Percentiles rank a stretch among this genome's conserved stretches.
Conservation (phyloP, 2,888 invertebrate genomes). For the Dynastes tityus region DNA sequence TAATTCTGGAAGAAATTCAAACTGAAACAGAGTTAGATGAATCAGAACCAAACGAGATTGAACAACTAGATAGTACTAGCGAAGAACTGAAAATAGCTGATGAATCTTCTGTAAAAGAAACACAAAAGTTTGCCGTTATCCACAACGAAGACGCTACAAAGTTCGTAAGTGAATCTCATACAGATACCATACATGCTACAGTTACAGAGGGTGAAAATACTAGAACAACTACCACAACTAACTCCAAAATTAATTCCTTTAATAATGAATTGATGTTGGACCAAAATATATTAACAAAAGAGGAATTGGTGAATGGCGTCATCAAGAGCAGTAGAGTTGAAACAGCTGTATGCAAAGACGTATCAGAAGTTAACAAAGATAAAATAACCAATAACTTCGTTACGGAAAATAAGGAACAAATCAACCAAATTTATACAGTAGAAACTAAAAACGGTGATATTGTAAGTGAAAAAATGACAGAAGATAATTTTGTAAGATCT, state of each 20-base stretch:
- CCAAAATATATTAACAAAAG: constrained; percentile 16
- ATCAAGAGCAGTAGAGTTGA: constrained; percentile 24
- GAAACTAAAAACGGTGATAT: constrained; percentile 32
- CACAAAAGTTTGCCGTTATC: constrained; percentile 26
- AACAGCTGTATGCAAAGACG: constrained; percentile 17
- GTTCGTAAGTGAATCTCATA: constrained; percentile 23
- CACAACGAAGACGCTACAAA: constrained; percentile 35
- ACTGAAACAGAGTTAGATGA: neutral
- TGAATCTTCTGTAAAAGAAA: constrained; percentile 33
- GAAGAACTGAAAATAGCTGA: constrained; percentile 36
- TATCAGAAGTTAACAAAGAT: constrained; percentile 2
- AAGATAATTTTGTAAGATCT: constrained; percentile 18
- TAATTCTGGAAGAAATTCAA: neutral
- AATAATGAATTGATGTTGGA: constrained; percentile 20
- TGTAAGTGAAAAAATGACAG: constrained; percentile 34
- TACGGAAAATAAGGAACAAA: constrained; percentile 23
- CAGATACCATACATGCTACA: constrained; percentile 13
- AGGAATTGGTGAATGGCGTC: constrained; percentile 22
- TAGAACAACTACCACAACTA: constrained; percentile 13
- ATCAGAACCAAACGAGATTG: neutral
- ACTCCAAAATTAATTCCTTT: constrained; percentile 12
- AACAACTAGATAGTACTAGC: neutral
- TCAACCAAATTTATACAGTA: constrained; percentile 27
- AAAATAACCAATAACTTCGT: constrained; percentile 17
- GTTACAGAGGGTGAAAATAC: constrained; percentile 27